Evolutionary conservation across 2,797 vertebrate species (phyloP).

Genomic region (Philypnodon macrostomus): DNA sequence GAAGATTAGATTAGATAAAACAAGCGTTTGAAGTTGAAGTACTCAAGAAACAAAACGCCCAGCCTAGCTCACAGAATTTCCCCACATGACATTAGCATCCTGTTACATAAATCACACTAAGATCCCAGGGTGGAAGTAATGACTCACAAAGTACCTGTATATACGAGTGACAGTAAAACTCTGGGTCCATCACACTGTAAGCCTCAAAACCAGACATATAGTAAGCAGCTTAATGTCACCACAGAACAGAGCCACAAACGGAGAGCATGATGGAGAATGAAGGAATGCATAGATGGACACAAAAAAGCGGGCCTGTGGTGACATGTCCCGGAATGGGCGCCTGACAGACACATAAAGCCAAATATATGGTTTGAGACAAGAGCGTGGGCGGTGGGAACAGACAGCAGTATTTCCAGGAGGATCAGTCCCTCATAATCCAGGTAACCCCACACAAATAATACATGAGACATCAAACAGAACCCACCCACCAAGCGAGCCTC

Average conservation of each 20-base stretch:
- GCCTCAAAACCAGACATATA: conserved; percentile 60
- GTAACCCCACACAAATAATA: conserved; percentile 63
- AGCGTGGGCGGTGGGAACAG: conserved; percentile 24
- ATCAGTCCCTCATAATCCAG: conserved; percentile 70
- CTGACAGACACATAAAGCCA: conserved; percentile 41
- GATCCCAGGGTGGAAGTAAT: conserved; percentile 17
- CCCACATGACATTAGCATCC: conserved; percentile 21
- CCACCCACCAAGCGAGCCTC: conserved; percentile 34
- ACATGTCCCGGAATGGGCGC: conserved; percentile 41
- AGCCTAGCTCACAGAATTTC: conserved; percentile 24
- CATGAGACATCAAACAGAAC: conserved; percentile 63
- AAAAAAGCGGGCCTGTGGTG: conserved; percentile 35
- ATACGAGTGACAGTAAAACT: conserved; percentile 70
- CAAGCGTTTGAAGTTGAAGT: background rate
- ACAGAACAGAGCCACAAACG: conserved; percentile 48
- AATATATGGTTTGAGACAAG: conserved; percentile 24
- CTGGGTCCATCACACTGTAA: conserved; percentile 59
- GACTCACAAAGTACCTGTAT: conserved; percentile 71
- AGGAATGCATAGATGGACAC: conserved; percentile 31
- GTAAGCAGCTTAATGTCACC: conserved; percentile 75
- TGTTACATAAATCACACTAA: conserved; percentile 35
- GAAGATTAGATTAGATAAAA: background rate
- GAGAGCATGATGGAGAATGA: conserved; percentile 33
- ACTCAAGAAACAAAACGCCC: conserved; percentile 1
- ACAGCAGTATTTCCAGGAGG: conserved; percentile 44